phyloP scores from a whole-genome alignment of 1,140 invertebrate species.

The Oryctes rhinoceros region DNA sequence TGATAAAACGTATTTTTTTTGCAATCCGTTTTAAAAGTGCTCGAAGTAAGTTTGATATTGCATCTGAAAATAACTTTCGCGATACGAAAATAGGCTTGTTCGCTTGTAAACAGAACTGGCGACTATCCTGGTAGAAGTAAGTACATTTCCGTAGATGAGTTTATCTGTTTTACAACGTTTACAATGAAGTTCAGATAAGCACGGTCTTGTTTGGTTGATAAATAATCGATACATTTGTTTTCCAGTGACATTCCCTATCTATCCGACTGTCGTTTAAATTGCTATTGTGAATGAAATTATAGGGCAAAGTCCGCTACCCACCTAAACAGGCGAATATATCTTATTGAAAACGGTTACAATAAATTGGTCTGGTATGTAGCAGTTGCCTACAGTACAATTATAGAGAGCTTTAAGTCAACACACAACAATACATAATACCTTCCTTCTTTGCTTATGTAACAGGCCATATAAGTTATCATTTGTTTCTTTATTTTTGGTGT shows the following conservation, averaged over 20 bases:
- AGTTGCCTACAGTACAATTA: neutral
- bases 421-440: neutral
- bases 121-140: neutral
- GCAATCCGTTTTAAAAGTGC: too few species aligned
- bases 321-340: constrained; percentile 4
- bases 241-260: constrained; percentile 5
- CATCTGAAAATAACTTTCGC: too few species aligned
- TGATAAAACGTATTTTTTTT: too few species aligned
- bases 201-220: constrained; percentile 4
- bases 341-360: neutral
- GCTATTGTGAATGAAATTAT: constrained; percentile 6
- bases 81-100: too few species aligned
- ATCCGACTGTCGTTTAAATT: constrained; percentile 14
- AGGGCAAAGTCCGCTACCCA: constrained; percentile 1
- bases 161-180: neutral
- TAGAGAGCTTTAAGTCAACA: neutral
- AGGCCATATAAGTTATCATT: too few species aligned
- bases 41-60: too few species aligned
- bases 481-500: too few species aligned
- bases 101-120: neutral
- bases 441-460: neutral
- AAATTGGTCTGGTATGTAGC: neutral
- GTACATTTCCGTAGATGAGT: neutral
- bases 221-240: constrained; percentile 7
- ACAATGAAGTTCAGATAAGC: neutral